Conservation (phyloP, 2,888 invertebrate genomes). For the Augiades crinisus region DNA sequence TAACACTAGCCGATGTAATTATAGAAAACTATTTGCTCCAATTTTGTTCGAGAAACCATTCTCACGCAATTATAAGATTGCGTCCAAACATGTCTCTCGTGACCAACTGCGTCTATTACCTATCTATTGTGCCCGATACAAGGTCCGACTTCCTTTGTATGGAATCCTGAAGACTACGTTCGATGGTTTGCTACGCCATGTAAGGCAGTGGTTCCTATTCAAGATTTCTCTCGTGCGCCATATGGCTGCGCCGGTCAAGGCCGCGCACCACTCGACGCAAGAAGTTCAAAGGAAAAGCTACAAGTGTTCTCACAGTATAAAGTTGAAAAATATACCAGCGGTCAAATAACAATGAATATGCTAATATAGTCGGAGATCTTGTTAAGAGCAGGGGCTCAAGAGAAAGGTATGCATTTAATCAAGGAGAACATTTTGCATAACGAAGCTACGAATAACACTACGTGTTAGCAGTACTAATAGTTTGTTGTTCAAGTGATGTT, state of each 20-base stretch:
- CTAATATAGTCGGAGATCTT: not conserved
- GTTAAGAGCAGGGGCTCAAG: not conserved
- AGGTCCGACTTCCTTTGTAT: slow-evolving; percentile 11
- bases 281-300: slow-evolving; percentile 50
- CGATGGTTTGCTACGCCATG: slow-evolving; percentile 14
- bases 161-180: slow-evolving; percentile 12
- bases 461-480: too few species aligned
- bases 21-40: not conserved
- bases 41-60: not conserved
- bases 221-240: slow-evolving; percentile 32
- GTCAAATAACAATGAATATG: not conserved
- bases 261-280: slow-evolving; percentile 35
- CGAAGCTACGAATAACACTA: too few species aligned
- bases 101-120: not conserved
- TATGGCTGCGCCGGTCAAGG: slow-evolving; percentile 38
- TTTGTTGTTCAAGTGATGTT: too few species aligned
- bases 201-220: slow-evolving; percentile 18
- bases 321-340: not conserved
- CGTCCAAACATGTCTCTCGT: slow-evolving; percentile 5
- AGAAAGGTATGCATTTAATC: not conserved
- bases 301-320: slow-evolving; percentile 32
- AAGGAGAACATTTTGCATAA: not conserved
- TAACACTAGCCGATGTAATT: too few species aligned
- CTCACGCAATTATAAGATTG: not conserved
- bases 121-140: slow-evolving; percentile 11